phyloP scores from a whole-genome alignment of 2,797 vertebrate genomes.

The Synaphobranchus kaupii region DNA sequence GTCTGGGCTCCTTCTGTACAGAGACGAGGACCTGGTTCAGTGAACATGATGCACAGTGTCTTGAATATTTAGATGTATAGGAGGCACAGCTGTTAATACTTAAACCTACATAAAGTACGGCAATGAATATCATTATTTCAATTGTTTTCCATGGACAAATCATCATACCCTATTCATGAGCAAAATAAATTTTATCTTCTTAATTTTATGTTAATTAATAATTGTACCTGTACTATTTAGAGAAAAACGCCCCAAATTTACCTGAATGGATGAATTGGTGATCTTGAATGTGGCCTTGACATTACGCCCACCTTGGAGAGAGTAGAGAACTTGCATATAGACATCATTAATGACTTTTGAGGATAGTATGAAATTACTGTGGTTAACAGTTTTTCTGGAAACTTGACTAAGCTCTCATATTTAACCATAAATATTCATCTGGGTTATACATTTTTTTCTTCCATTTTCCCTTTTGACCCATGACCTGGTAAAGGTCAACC shows the following conservation, averaged over 20 bases:
- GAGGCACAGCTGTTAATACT: not conserved
- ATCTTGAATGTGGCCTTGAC: slow-evolving; percentile 1
- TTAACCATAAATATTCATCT: too few relatives aligned
- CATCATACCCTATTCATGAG: too few relatives aligned
- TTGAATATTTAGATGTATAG: not conserved
- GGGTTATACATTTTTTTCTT: too few relatives aligned
- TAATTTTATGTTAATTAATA: too few relatives aligned
- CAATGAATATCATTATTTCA: too few relatives aligned
- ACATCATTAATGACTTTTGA: not conserved
- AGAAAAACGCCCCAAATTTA: not conserved
- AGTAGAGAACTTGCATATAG: not conserved
- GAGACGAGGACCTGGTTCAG: slow-evolving; percentile 26
- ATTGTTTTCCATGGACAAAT: too few relatives aligned
- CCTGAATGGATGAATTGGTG: not conserved
- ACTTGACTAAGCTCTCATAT: too few relatives aligned
- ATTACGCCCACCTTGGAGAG: not conserved
- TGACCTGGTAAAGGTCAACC: too few relatives aligned
- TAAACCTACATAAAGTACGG: not conserved
- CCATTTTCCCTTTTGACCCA: too few relatives aligned
- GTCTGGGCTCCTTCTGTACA: slow-evolving; percentile 50
- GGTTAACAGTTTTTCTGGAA: too few relatives aligned
- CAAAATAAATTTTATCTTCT: too few relatives aligned
- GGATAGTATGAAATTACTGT: too few relatives aligned
- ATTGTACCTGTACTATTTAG: not conserved
- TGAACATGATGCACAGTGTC: slow-evolving; percentile 1